These are phyloP conservation scores for Periparus ater DNA, from an alignment of 2,797 vertebrate species.

Conservation along the genomic window DNA sequence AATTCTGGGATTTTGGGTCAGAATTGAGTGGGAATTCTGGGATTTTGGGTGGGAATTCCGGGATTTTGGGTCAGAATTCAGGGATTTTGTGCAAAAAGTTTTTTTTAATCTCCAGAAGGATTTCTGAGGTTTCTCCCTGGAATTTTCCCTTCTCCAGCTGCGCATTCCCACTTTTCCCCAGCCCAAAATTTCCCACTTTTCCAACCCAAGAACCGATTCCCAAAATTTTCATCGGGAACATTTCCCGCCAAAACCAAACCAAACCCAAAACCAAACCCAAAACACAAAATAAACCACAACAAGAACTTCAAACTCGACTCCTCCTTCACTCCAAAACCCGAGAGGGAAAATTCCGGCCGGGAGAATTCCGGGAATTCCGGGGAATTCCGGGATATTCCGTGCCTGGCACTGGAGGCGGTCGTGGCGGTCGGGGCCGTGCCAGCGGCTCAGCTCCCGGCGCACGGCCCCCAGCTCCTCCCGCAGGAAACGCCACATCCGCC, in stretches of 20 bases:
- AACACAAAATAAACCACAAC: too few relatives aligned
- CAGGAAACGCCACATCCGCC: slow-evolving; percentile 92
- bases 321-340: too few relatives aligned
- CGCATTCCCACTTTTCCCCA: neutral
- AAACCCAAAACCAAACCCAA: neutral
- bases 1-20: too few relatives aligned
- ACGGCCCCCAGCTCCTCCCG: slow-evolving; percentile 88
- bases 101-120: fast-evolving
- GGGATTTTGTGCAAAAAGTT: too few relatives aligned
- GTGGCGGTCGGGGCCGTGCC: too few relatives aligned
- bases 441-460: slow-evolving; percentile 6
- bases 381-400: neutral
- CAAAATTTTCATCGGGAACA: fast-evolving
- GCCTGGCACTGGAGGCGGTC: slow-evolving; percentile 93
- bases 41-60: too few relatives aligned
- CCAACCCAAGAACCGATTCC: neutral
- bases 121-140: neutral
- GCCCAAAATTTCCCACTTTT: neutral
- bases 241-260: fast-evolving
- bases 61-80: too few relatives aligned
- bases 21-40: too few relatives aligned
- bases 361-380: fast-evolving
- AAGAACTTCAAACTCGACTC: too few relatives aligned
- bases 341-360: too few relatives aligned
- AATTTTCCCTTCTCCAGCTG: neutral